A percentile compares a stretch with the other conserved stretches of the same genome.
Evolutionary conservation across 2,888 invertebrate genomes (phyloP).

Genomic region (Drosophila atripex): DNA sequence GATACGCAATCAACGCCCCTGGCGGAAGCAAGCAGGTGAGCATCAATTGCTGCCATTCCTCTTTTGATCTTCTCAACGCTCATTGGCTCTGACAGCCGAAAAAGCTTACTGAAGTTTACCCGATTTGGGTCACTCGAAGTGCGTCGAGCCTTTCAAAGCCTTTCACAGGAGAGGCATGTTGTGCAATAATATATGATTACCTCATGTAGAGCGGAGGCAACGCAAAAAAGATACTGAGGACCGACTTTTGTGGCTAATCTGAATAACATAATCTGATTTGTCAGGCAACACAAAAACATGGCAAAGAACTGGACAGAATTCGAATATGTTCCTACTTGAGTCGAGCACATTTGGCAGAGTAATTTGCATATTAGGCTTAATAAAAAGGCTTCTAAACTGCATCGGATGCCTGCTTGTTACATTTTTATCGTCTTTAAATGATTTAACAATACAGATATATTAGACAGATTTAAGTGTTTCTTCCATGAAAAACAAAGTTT

Average conservation of each 20-base stretch:
- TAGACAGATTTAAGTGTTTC: too few relatives aligned
- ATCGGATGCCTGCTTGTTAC: not conserved
- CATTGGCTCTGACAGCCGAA: slow-evolving; percentile 49
- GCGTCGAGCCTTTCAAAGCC: slow-evolving; percentile 18
- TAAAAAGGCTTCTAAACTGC: slow-evolving; percentile 30
- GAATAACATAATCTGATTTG: slow-evolving; percentile 54
- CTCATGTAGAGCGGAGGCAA: slow-evolving; percentile 1
- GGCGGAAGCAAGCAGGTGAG: slow-evolving; percentile 37
- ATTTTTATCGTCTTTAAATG: too few relatives aligned
- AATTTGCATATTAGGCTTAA: slow-evolving; percentile 43
- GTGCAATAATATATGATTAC: slow-evolving; percentile 41
- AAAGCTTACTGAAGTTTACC: slow-evolving; percentile 36
- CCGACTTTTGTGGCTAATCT: slow-evolving; percentile 51
- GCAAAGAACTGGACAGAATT: slow-evolving; percentile 9
- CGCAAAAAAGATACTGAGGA: slow-evolving; percentile 43
- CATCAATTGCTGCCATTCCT: slow-evolving; percentile 56
- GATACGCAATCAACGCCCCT: slow-evolving; percentile 54
- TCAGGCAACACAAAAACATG: slow-evolving; percentile 20
- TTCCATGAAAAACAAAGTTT: too few relatives aligned
- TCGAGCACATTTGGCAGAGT: slow-evolving; percentile 33
- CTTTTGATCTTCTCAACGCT: slow-evolving; percentile 61
- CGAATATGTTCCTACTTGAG: slow-evolving; percentile 46
- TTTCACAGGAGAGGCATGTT: slow-evolving; percentile 18
- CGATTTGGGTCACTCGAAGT: slow-evolving; percentile 42
- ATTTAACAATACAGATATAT: too few relatives aligned